Evolutionary conservation across 2,888 invertebrate species (phyloP).

Genomic region (Lithosia quadra): DNA sequence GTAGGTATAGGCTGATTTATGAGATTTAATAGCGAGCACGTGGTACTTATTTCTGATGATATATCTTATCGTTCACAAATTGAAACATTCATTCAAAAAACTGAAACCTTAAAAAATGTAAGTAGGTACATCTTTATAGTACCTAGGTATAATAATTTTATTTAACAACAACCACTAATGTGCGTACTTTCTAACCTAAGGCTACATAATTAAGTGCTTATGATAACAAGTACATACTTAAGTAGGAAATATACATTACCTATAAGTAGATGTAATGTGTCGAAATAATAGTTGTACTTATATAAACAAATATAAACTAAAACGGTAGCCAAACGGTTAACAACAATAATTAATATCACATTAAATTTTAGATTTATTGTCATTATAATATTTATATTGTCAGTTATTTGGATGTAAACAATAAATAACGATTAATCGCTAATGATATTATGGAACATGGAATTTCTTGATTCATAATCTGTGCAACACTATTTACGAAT

Average conservation of each 20-base stretch:
- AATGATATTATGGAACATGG: background rate
- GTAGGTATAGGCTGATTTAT: too few relatives aligned
- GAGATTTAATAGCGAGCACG: too few relatives aligned
- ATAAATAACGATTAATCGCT: background rate
- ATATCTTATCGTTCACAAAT: too few relatives aligned
- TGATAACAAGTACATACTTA: background rate
- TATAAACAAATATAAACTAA: constrained; percentile 5
- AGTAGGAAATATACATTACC: background rate
- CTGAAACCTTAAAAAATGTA: background rate
- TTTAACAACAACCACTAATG: background rate
- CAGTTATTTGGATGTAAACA: constrained; percentile 8
- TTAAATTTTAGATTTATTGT: constrained; percentile 54
- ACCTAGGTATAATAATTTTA: background rate
- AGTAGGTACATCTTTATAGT: background rate
- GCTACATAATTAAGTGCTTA: constrained; percentile 5
- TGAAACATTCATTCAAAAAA: background rate
- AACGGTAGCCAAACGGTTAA: constrained; percentile 54
- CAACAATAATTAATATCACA: constrained; percentile 64
- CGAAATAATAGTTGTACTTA: background rate
- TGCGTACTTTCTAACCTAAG: background rate
- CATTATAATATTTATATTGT: constrained; percentile 12
- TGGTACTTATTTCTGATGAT: too few relatives aligned
- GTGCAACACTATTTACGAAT: background rate
- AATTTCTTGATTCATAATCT: background rate
- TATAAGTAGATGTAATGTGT: background rate